These are phyloP conservation scores for Eupleurogrammus muticus DNA, from an alignment of 2,797 vertebrate genomes.

Conservation along the genomic window DNA sequence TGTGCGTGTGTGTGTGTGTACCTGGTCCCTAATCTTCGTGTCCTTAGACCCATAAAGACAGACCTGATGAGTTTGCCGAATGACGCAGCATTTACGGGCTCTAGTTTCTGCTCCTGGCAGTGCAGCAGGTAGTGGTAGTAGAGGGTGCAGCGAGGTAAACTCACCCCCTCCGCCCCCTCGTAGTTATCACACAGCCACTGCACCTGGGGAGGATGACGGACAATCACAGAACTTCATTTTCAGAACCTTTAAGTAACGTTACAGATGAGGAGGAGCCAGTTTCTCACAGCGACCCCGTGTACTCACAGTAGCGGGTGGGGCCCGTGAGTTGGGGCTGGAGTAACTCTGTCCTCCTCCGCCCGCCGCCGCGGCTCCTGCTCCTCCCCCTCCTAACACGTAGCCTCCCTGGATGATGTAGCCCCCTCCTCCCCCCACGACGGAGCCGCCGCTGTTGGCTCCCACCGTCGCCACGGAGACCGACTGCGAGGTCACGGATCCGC, in stretches of 20 bases:
- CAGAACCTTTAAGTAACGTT: neutral
- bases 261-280: neutral
- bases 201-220: constrained; percentile 77
- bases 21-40: constrained; percentile 92
- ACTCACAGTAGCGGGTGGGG: constrained; percentile 94
- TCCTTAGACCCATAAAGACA: constrained; percentile 93
- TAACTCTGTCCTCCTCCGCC: constrained; percentile 85
- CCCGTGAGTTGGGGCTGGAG: constrained; percentile 90
- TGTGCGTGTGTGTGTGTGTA: constrained; percentile 54
- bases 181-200: constrained; percentile 96
- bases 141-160: constrained; percentile 92
- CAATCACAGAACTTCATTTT: constrained; percentile 28
- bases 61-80: constrained; percentile 96
- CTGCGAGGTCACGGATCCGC: constrained; percentile 86
- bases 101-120: constrained; percentile 94
- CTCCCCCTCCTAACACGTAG: constrained; percentile 84
- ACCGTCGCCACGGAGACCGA: constrained; percentile 78
- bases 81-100: constrained; percentile 93
- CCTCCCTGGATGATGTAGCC: constrained; percentile 90
- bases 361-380: constrained; percentile 23
- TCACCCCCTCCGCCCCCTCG: constrained; percentile 94
- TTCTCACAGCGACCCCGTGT: neutral
- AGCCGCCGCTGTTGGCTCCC: constrained; percentile 60
- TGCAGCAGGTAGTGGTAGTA: constrained; percentile 96
- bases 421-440: constrained; percentile 51